These are phyloP conservation scores for Dreissena polymorpha DNA, from an alignment of 1,140 invertebrate genomes.

Conservation along the genomic window DNA sequence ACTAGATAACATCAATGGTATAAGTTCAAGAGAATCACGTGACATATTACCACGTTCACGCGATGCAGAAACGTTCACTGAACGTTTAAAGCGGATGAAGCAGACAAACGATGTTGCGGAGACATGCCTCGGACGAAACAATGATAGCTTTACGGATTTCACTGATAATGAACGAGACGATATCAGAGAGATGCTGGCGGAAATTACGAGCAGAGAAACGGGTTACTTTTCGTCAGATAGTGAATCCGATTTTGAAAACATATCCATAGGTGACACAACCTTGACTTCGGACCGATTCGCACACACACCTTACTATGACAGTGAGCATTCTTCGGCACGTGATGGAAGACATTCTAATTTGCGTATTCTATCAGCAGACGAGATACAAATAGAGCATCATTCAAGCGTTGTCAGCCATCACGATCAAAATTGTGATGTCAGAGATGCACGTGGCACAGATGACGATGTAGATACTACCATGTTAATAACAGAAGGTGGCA, in stretches of 20 bases:
- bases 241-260: conserved; percentile 33
- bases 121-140: background rate
- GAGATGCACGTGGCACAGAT: background rate
- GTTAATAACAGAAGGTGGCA: background rate
- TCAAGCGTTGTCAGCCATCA: too few species aligned
- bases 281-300: too few species aligned
- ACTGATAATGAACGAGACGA: background rate
- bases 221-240: conserved; percentile 39
- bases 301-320: too few species aligned
- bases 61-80: too few species aligned
- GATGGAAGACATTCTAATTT: too few species aligned
- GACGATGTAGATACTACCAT: background rate
- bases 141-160: background rate
- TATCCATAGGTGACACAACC: background rate
- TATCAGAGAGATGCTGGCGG: conserved; percentile 38
- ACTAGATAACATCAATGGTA: too few species aligned
- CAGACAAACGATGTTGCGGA: too few species aligned
- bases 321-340: too few species aligned
- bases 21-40: too few species aligned
- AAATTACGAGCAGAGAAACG: conserved; percentile 35
- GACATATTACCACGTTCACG: too few species aligned
- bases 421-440: background rate
- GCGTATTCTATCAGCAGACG: conserved; percentile 9
- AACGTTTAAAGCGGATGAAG: too few species aligned
- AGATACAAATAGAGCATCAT: conserved; percentile 35